Evolutionary conservation across 2,113 vertebrate genomes (phyloP), one percentile per base, ranked within the genome.

Genomic region (Etheostoma spectabile): DNA sequence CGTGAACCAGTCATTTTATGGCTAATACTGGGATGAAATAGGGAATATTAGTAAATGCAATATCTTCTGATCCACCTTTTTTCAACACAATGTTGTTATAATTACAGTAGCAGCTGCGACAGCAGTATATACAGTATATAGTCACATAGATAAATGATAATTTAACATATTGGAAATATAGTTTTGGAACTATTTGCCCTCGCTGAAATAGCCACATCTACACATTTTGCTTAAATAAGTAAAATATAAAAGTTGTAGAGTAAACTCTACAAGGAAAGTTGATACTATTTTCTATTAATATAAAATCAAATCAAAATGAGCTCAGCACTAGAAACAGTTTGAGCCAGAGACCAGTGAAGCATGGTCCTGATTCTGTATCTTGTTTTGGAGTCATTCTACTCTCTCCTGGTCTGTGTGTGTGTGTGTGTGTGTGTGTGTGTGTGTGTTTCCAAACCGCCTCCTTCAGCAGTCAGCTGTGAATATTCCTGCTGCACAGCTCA

Each of bases 381-480:
- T 83, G 67, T 71, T 51, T 71, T 74, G 61, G 14, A 22, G 30
- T 24, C 24, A 61, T 62, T 68, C 14, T 72, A 67, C 3, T 77
- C 21, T 65, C 21, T 63, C 22, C 18, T 68, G 62, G 74, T 45
- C 71, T 89, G 60, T 80, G 67, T 51, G 15, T 74, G 42, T 80
- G 56, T 75, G 53, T 16, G 24, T 57, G 14, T 19, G 2, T 78
- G 18, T 59, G 49, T 79, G 35, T 68, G 22, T 46, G 45, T 65
- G 63, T 65, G 59, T 66, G 30, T 74, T 76, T 83, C 65, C 62
- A 66, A 80, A 24, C 45, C 4, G 4, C 64, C 70, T 89, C 79
- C 46, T 80, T 80, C 68, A 75, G 79, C 69, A 74, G 72, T 81
- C 72, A 60, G 60, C 82, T 84, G 80, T 83, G 80, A 80, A 74